A percentile compares a stretch with the other conserved stretches of the same genome.
phyloP scores from a whole-genome alignment of 2,888 invertebrate genomes.

The Ophion costatus region DNA sequence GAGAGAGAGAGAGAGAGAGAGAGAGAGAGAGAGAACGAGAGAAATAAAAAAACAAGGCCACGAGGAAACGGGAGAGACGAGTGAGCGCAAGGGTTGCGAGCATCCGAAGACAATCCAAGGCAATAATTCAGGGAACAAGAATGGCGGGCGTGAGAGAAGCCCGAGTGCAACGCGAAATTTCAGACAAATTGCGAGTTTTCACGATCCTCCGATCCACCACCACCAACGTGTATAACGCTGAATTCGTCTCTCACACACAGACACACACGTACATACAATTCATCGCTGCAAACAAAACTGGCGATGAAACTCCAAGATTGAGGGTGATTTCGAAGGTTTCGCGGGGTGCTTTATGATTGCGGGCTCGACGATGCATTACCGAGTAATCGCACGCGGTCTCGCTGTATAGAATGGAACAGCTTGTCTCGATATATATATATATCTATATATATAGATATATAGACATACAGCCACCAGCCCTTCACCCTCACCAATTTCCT shows the following conservation, averaged over 20 bases:
- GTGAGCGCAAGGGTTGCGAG: constrained; percentile 39
- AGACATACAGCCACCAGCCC: not conserved
- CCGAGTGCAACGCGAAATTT: constrained; percentile 32
- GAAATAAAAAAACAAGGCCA: constrained; percentile 20
- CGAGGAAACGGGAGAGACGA: not conserved
- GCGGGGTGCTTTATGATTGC: not conserved
- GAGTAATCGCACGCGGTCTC: constrained; percentile 40
- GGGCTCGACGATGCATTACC: constrained; percentile 27
- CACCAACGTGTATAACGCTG: not conserved
- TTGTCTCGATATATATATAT: not conserved
- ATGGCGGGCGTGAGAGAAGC: constrained; percentile 35
- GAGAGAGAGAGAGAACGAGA: constrained; percentile 5
- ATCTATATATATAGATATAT: not conserved
- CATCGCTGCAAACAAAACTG: not conserved
- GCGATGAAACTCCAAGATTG: not conserved
- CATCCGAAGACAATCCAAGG: constrained; percentile 33
- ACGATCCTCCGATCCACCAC: not conserved
- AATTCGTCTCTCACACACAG: not conserved
- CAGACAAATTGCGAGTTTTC: constrained; percentile 45
- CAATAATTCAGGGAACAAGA: constrained; percentile 36
- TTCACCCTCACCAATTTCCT: constrained; percentile 57
- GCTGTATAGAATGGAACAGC: not conserved
- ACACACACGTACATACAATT: too few relatives aligned
- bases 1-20: constrained; percentile 2
- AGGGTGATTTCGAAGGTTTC: constrained; percentile 5